Evolutionary conservation across 2,113 vertebrate species (phyloP).

Genomic region (Cottus gobio): DNA sequence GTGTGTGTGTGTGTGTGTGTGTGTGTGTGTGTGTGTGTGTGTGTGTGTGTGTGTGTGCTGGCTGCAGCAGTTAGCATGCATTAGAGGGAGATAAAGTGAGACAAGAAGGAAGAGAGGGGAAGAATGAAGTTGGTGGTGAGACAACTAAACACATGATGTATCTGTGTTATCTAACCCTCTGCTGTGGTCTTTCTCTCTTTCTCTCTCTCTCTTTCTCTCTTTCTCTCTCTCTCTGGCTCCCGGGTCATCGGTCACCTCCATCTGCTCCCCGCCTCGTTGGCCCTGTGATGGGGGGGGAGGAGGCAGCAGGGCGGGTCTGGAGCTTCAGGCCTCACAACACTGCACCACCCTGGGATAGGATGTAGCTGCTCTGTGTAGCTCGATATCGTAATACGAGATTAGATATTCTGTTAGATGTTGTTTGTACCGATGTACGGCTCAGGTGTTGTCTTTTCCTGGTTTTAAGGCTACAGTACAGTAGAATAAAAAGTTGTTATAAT

Average conservation of each 20-base stretch:
- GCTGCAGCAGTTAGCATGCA: slow-evolving; percentile 20
- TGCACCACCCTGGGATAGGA: slow-evolving; percentile 21
- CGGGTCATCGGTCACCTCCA: slow-evolving; percentile 71
- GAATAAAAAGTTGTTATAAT: too few species aligned
- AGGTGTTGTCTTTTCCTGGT: too few species aligned
- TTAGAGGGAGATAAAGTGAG: slow-evolving; percentile 4
- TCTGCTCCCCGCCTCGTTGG: slow-evolving; percentile 57
- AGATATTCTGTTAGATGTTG: background rate
- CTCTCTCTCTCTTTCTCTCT: background rate
- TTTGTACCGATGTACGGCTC: too few species aligned
- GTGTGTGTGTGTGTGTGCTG: slow-evolving; percentile 13
- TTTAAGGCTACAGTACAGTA: background rate
- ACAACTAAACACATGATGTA: background rate
- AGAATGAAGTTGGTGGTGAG: background rate
- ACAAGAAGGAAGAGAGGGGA: background rate
- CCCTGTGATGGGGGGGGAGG: slow-evolving; percentile 42
- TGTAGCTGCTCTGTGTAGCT: too few species aligned
- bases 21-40: slow-evolving; percentile 16
- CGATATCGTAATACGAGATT: background rate
- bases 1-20: slow-evolving; percentile 22
- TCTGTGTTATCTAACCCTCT: background rate
- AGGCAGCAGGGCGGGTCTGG: slow-evolving; percentile 14
- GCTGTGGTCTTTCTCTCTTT: background rate
- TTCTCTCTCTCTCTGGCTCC: background rate
- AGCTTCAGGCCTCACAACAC: slow-evolving; percentile 39